Conservation (phyloP, 2,888 invertebrate species). For the Anthrax anthrax region DNA sequence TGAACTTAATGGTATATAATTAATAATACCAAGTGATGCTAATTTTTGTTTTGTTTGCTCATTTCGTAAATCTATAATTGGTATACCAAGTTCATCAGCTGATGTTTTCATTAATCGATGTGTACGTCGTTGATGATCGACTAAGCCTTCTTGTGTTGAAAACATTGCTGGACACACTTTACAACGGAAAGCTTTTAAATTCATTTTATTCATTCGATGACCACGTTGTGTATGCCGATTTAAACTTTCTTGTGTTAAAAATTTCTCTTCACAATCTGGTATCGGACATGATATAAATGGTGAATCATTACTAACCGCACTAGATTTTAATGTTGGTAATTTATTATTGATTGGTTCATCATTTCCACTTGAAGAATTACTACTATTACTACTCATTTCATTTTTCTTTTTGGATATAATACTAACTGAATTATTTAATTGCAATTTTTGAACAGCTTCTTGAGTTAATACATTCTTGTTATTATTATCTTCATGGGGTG, state of each 20-base stretch:
- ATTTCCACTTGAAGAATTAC: slow-evolving; percentile 27
- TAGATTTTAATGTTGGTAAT: background rate
- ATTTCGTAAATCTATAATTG: slow-evolving; percentile 56
- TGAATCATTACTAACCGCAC: background rate
- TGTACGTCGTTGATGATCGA: slow-evolving; percentile 49
- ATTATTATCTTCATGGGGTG: slow-evolving; percentile 23
- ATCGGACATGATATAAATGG: slow-evolving; percentile 14
- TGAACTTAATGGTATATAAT: slow-evolving; percentile 57
- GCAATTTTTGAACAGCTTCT: slow-evolving; percentile 29
- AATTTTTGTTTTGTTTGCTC: slow-evolving; percentile 50
- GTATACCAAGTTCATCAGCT: slow-evolving; percentile 50
- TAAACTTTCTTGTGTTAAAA: slow-evolving; percentile 35
- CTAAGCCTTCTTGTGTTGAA: slow-evolving; percentile 43
- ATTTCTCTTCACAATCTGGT: slow-evolving; percentile 37
- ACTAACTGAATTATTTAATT: slow-evolving; percentile 46
- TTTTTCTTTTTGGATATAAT: slow-evolving; percentile 41
- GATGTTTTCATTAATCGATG: slow-evolving; percentile 39
- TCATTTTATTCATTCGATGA: slow-evolving; percentile 12
- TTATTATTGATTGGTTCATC: slow-evolving; percentile 20
- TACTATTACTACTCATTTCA: slow-evolving; percentile 21
- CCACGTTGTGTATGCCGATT: slow-evolving; percentile 32
- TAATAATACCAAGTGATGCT: slow-evolving; percentile 51
- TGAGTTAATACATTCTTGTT: slow-evolving; percentile 26
- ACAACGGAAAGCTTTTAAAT: slow-evolving; percentile 38
- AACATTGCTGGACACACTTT: slow-evolving; percentile 59